Percentiles rank a stretch among this genome's conserved stretches.
phyloP scores from a whole-genome alignment of 2,113 vertebrate genomes.

The Thamnaconus septentrionalis region DNA sequence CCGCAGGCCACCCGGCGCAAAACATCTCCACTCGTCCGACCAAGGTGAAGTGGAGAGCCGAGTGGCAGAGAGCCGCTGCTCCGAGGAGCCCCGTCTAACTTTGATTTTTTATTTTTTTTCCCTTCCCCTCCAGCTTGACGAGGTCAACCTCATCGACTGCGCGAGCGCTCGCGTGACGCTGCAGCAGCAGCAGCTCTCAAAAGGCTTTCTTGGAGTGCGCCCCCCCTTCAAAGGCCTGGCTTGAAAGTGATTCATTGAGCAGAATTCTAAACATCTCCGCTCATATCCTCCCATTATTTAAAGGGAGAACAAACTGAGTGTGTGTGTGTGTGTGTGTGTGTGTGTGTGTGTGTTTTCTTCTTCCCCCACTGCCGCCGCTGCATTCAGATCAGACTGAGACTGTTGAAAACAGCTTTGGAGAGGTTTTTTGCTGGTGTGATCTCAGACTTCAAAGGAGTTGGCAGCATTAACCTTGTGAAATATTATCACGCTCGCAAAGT shows the following conservation, averaged over 20 bases:
- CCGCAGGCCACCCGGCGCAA: too few relatives aligned
- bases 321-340: too few relatives aligned
- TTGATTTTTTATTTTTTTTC: conserved; percentile 29
- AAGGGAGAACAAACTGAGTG: not conserved
- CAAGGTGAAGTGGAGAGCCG: conserved; percentile 8
- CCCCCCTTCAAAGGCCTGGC: conserved; percentile 57
- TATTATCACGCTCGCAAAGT: not conserved
- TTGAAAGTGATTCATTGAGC: conserved; percentile 45
- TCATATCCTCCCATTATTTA: conserved; percentile 25
- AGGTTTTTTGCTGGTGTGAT: not conserved
- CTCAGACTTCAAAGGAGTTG: not conserved
- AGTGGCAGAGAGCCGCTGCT: not conserved
- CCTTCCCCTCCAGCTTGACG: conserved; percentile 27
- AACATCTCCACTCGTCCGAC: too few relatives aligned
- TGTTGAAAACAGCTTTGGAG: conserved; percentile 2
- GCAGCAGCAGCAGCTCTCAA: conserved; percentile 21
- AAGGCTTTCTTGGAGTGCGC: conserved; percentile 24
- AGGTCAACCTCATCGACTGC: conserved; percentile 69
- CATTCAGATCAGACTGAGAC: not conserved
- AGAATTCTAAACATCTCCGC: conserved; percentile 30
- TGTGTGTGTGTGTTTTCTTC: too few relatives aligned
- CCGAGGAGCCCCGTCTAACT: conserved; percentile 12
- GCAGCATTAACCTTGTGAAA: not conserved
- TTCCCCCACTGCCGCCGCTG: too few relatives aligned
- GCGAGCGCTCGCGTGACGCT: conserved; percentile 45